These are phyloP conservation scores for Naja naja DNA, from an alignment of 2,113 vertebrate species.

Conservation along the genomic window DNA sequence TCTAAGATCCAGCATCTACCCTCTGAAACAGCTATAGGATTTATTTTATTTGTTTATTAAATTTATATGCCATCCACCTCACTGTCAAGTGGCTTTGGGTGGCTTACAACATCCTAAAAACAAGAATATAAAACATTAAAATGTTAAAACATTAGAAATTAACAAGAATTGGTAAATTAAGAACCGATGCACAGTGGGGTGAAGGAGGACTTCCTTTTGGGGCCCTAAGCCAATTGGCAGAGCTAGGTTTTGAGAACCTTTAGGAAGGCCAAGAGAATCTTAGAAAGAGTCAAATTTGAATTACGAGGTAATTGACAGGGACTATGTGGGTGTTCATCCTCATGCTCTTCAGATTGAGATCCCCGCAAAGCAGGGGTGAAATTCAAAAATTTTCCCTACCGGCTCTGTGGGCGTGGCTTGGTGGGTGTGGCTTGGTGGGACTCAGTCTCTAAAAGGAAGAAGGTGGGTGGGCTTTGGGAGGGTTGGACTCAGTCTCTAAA, in stretches of 20 bases:
- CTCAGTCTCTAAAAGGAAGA: no score
- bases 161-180: neutral
- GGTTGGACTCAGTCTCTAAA: no score
- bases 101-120: neutral
- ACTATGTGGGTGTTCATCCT: neutral
- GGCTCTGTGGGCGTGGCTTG: no score
- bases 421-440: no score
- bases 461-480: no score
- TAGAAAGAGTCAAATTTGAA: neutral
- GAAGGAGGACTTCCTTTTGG: neutral
- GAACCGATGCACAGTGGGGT: neutral
- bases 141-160: neutral
- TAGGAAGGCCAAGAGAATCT: neutral
- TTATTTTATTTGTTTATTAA: neutral
- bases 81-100: no score
- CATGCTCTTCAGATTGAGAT: neutral
- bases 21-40: neutral
- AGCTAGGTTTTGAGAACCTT: neutral
- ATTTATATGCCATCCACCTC: neutral
- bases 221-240: neutral
- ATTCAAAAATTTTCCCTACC: no score
- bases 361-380: neutral
- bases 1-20: neutral
- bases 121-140: neutral
- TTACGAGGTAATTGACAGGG: neutral